Evolutionary conservation across 35 echinoderm and acorn worm genomes (phyloP).

Genomic region (Ophiothrix spiculata): DNA sequence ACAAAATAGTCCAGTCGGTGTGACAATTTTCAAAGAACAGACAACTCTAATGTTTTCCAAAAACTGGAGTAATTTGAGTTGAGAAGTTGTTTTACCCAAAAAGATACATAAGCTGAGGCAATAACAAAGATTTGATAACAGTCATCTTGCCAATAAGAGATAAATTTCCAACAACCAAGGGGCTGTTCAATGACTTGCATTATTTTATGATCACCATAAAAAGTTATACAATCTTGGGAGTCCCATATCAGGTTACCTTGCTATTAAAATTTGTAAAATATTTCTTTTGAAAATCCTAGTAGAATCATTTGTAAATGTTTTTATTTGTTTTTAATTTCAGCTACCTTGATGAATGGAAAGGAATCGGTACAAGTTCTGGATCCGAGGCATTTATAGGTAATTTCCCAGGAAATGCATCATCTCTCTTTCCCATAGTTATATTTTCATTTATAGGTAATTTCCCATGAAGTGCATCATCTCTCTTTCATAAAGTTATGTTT

Average conservation of each 20-base stretch:
- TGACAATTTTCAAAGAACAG: too few species aligned
- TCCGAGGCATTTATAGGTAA: slow-evolving; percentile 77
- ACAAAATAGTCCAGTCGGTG: too few species aligned
- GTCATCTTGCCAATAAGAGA: too few species aligned
- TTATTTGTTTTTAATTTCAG: slow-evolving; percentile 37
- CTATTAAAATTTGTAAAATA: background rate
- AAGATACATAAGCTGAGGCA: too few species aligned
- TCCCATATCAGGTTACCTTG: background rate
- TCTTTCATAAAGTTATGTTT: slow-evolving; percentile 63
- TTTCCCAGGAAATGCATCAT: background rate
- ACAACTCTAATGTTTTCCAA: too few species aligned
- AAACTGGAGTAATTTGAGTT: too few species aligned
- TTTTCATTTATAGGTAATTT: background rate
- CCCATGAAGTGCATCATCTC: slow-evolving; percentile 48
- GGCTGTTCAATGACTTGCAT: too few species aligned
- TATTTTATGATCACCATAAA: too few species aligned
- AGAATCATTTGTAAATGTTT: background rate
- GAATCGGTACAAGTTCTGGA: slow-evolving; percentile 73
- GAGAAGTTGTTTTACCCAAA: too few species aligned
- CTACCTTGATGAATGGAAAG: slow-evolving; percentile 76
- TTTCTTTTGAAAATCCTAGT: background rate
- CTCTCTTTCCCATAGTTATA: background rate
- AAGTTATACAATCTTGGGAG: too few species aligned
- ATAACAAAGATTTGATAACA: too few species aligned
- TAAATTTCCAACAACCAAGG: too few species aligned